A percentile compares a stretch with the other conserved stretches of the same genome.
phyloP scores from a whole-genome alignment of 2,797 vertebrate species.

The Prionace glauca region DNA sequence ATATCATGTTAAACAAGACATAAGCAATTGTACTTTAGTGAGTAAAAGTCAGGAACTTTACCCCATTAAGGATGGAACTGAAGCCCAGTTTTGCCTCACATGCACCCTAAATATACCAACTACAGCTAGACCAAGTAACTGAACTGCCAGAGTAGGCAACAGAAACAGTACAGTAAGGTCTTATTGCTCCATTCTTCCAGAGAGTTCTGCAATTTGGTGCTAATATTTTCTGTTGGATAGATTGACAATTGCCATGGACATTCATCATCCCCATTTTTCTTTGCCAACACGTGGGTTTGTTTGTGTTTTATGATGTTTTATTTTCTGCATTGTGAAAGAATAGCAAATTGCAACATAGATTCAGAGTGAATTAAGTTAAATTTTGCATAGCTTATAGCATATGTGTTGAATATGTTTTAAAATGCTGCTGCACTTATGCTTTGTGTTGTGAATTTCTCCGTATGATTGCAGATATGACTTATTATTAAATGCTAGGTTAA shows the following conservation, averaged over 20 bases:
- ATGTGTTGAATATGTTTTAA: background rate
- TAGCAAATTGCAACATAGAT: background rate
- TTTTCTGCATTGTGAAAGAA: background rate
- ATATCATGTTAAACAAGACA: background rate
- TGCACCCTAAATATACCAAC: background rate
- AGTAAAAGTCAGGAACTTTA: background rate
- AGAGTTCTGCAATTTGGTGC: background rate
- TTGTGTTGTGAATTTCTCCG: background rate
- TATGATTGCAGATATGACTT: background rate
- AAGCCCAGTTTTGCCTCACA: background rate
- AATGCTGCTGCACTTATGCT: background rate
- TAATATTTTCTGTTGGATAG: background rate
- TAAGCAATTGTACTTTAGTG: background rate
- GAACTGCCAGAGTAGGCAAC: too few relatives aligned
- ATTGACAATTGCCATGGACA: background rate
- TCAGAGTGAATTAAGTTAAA: background rate
- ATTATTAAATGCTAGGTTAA: background rate
- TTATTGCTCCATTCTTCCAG: background rate
- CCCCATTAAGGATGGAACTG: background rate
- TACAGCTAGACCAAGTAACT: background rate
- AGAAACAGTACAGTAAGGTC: background rate
- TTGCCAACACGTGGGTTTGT: background rate
- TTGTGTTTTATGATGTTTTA: background rate
- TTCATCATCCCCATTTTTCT: background rate
- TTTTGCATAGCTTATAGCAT: background rate